Percentiles rank a stretch among this genome's conserved stretches.
Conservation (phyloP, 2,888 invertebrate species). For the Globia sparganii region DNA sequence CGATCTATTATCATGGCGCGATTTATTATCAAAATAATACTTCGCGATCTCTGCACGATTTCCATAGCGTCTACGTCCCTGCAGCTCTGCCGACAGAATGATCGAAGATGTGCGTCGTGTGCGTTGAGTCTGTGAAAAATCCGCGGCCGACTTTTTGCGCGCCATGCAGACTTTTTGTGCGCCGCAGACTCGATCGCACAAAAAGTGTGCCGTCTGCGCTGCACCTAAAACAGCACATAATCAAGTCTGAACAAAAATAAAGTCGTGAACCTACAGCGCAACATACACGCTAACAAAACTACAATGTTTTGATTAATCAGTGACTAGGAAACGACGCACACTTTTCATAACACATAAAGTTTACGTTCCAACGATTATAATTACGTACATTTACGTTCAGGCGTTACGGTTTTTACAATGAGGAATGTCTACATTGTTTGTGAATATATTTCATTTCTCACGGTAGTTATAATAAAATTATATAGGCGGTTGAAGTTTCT, state of each 20-base stretch:
- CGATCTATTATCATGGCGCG: no score
- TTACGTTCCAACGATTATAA: slow-evolving; percentile 56
- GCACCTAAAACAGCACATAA: background rate
- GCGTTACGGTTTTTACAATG: slow-evolving; percentile 44
- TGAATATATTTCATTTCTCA: slow-evolving; percentile 34
- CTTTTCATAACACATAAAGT: slow-evolving; percentile 58
- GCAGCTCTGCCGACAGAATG: no score
- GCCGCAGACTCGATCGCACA: no score
- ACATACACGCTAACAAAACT: background rate
- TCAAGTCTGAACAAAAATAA: background rate
- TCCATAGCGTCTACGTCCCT: no score
- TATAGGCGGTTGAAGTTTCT: background rate
- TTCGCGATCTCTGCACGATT: no score
- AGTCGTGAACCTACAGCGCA: background rate
- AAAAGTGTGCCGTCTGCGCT: no score
- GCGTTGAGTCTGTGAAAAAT: no score
- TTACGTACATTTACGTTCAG: slow-evolving; percentile 45
- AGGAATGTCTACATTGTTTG: slow-evolving; percentile 49
- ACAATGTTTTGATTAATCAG: slow-evolving; percentile 35
- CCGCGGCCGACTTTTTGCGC: no score
- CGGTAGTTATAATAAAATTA: slow-evolving; percentile 14
- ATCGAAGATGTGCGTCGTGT: no score
- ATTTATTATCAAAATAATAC: no score
- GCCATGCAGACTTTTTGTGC: no score
- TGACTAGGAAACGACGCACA: slow-evolving; percentile 50